phyloP scores from a whole-genome alignment of 2,888 invertebrate species.

The Busseola fusca region DNA sequence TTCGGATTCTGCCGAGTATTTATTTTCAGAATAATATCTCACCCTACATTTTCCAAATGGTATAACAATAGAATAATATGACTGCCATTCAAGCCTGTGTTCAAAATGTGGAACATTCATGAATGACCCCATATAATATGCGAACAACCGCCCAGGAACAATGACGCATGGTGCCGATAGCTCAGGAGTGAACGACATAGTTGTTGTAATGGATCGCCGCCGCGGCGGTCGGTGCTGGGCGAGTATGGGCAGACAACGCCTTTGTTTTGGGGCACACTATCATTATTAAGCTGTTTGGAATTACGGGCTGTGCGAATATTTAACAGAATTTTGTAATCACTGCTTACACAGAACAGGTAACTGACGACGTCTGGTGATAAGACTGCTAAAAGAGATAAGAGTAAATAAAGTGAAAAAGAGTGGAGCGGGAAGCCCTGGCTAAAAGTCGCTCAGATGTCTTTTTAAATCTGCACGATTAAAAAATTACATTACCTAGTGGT shows the following conservation, averaged over 20 bases:
- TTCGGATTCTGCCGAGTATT: slow-evolving; percentile 1
- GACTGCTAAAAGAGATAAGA: not conserved
- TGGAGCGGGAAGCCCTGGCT: not conserved
- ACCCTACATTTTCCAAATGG: slow-evolving; percentile 6
- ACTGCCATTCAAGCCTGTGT: slow-evolving; percentile 19
- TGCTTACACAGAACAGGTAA: not conserved
- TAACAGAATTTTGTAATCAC: not conserved
- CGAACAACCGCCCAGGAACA: slow-evolving; percentile 23
- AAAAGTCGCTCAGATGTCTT: not conserved
- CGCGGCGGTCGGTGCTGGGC: slow-evolving; percentile 22
- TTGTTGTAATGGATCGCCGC: slow-evolving; percentile 30
- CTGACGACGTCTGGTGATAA: not conserved
- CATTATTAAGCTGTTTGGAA: slow-evolving; percentile 8
- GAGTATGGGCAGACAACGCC: slow-evolving; percentile 15
- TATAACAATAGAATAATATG: slow-evolving; percentile 23
- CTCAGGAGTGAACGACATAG: slow-evolving; percentile 26
- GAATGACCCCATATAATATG: slow-evolving; percentile 12
- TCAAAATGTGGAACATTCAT: slow-evolving; percentile 23
- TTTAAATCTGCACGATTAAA: too few relatives aligned
- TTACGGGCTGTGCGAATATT: not conserved
- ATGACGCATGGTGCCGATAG: slow-evolving; percentile 35
- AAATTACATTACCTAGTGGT: not conserved
- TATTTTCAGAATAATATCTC: slow-evolving; percentile 13
- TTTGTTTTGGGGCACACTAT: slow-evolving; percentile 24
- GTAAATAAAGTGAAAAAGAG: not conserved